phyloP scores from a whole-genome alignment of 2,113 vertebrate genomes.

The Arothron firmamentum region DNA sequence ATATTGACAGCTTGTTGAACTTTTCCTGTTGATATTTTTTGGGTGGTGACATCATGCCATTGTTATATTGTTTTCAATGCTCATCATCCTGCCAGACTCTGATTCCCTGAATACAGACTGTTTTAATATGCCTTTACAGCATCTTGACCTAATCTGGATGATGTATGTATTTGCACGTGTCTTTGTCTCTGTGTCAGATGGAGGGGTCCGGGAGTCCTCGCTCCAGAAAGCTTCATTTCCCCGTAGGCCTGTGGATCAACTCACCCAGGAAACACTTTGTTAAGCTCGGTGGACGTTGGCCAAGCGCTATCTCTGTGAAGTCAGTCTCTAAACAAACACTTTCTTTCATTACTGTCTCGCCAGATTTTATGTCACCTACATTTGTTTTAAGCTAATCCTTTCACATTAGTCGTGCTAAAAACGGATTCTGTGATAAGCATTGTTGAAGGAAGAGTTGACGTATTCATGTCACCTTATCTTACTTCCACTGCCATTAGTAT shows the following conservation, averaged over 20 bases:
- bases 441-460: constrained; percentile 21
- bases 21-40: constrained; percentile 63
- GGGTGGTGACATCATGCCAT: constrained; percentile 60
- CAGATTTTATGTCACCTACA: neutral
- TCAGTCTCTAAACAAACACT: constrained; percentile 63
- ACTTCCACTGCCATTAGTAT: constrained; percentile 42
- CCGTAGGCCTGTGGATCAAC: constrained; percentile 92
- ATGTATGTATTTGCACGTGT: neutral
- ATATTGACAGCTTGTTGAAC: constrained; percentile 53
- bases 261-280: constrained; percentile 90
- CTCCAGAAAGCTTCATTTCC: constrained; percentile 88
- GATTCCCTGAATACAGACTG: neutral
- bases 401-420: neutral
- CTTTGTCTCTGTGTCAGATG: constrained; percentile 66
- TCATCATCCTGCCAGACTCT: constrained; percentile 13
- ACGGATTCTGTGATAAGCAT: constrained; percentile 16
- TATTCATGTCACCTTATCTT: constrained; percentile 40
- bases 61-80: constrained; percentile 56
- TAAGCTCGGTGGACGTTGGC: constrained; percentile 87
- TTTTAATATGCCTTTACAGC: neutral
- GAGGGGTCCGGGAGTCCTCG: constrained; percentile 89
- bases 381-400: neutral
- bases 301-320: constrained; percentile 88
- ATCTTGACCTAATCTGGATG: neutral
- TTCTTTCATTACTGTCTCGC: constrained; percentile 8